Percentiles rank a stretch among this genome's conserved stretches.
phyloP scores from a whole-genome alignment of 2,888 invertebrate species.

The Gari tellinella region DNA sequence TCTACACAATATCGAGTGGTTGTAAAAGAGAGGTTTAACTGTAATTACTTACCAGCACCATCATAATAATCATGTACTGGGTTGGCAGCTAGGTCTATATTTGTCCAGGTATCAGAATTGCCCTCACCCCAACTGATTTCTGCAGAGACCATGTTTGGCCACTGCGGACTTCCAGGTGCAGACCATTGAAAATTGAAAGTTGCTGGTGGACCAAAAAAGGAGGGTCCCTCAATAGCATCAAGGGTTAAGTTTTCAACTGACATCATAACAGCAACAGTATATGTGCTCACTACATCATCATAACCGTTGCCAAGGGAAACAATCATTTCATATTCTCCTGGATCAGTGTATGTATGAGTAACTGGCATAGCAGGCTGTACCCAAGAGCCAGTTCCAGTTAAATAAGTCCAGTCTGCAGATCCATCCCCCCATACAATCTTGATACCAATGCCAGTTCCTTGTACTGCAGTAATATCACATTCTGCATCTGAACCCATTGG shows the following conservation, averaged over 20 bases:
- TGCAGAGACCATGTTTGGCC: constrained; percentile 67
- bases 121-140: constrained; percentile 70
- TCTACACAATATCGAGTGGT: too few relatives aligned
- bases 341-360: constrained; percentile 58
- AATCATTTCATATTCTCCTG: constrained; percentile 53
- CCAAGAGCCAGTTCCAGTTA: neutral
- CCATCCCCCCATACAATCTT: constrained; percentile 41
- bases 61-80: constrained; percentile 5
- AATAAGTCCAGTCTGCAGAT: neutral
- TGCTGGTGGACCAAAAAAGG: constrained; percentile 60
- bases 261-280: constrained; percentile 57
- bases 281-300: constrained; percentile 19
- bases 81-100: constrained; percentile 33
- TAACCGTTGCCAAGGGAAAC: constrained; percentile 63
- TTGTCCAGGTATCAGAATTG: constrained; percentile 10
- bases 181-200: constrained; percentile 36
- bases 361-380: constrained; percentile 6
- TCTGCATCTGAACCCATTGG: constrained; percentile 46
- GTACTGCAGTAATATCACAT: constrained; percentile 26
- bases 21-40: too few relatives aligned
- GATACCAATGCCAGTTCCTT: constrained; percentile 29
- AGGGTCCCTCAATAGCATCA: constrained; percentile 14
- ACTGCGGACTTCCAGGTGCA: neutral
- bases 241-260: constrained; percentile 37
- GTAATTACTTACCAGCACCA: constrained; percentile 3